These are phyloP conservation scores for Oceanodroma leucorhoa DNA, from an alignment of 2,797 vertebrate genomes.

Conservation along the genomic window DNA sequence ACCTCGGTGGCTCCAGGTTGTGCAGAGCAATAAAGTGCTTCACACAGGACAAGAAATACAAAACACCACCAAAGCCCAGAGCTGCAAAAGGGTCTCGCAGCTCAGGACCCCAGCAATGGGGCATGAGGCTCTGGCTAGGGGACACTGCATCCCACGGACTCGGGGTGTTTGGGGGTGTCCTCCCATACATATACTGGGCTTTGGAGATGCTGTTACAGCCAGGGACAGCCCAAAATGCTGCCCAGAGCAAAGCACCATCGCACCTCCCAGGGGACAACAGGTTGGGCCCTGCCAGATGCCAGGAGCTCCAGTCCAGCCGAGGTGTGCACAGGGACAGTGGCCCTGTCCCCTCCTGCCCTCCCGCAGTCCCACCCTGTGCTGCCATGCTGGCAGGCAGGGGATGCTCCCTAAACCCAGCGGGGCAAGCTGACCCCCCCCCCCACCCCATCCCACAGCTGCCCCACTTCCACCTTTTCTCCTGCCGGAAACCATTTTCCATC, in stretches of 20 bases:
- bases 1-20: not conserved
- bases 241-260: not conserved
- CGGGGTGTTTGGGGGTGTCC: not conserved
- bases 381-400: not conserved
- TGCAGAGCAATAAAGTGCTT: not conserved
- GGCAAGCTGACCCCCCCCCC: not conserved
- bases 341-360: not conserved
- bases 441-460: not conserved
- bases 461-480: not conserved
- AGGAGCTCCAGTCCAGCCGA: not conserved
- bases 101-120: not conserved
- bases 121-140: not conserved
- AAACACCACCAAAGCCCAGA: fast-evolving
- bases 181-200: not conserved
- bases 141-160: not conserved
- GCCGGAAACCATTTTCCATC: not conserved
- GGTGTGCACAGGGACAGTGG: not conserved
- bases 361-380: not conserved
- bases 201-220: not conserved
- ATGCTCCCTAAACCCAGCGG: not conserved
- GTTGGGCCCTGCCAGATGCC: not conserved
- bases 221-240: not conserved
- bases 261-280: not conserved
- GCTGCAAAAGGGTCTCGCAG: not conserved
- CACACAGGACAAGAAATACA: not conserved